These are phyloP conservation scores for Sympetrum striolatum DNA, from an alignment of 2,888 invertebrate genomes.

Conservation along the genomic window DNA sequence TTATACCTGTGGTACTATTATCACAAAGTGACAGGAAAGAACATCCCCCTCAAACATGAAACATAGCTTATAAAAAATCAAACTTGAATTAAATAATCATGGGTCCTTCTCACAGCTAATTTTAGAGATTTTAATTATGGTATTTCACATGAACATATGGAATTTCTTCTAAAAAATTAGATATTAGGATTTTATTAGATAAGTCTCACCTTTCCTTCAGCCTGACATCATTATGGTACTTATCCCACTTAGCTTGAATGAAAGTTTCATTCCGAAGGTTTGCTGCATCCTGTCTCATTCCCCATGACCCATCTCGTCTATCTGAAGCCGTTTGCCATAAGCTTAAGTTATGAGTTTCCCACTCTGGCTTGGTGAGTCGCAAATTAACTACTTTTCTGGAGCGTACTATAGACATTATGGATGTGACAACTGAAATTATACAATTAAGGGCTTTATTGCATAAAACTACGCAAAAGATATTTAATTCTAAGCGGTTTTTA, in stretches of 20 bases:
- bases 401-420: not conserved
- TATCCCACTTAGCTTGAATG: constrained; percentile 79
- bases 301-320: constrained; percentile 12
- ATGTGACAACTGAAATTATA: not conserved
- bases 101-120: no score
- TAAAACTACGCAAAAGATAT: no score
- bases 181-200: not conserved
- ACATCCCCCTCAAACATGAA: no score
- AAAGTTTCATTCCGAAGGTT: constrained; percentile 75
- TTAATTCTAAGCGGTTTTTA: no score
- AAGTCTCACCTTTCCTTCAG: constrained; percentile 67
- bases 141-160: no score
- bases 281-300: constrained; percentile 4
- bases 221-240: constrained; percentile 76
- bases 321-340: constrained; percentile 6
- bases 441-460: no score
- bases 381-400: constrained; percentile 3
- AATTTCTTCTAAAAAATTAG: no score
- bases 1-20: no score
- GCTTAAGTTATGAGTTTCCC: not conserved
- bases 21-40: no score
- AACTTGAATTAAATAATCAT: no score
- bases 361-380: not conserved
- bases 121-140: no score
- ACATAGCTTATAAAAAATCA: no score